Evolutionary conservation across 2,888 invertebrate genomes (phyloP), one percentile per base, ranked within the genome.

Genomic region (Drosophila melanosoma): DNA sequence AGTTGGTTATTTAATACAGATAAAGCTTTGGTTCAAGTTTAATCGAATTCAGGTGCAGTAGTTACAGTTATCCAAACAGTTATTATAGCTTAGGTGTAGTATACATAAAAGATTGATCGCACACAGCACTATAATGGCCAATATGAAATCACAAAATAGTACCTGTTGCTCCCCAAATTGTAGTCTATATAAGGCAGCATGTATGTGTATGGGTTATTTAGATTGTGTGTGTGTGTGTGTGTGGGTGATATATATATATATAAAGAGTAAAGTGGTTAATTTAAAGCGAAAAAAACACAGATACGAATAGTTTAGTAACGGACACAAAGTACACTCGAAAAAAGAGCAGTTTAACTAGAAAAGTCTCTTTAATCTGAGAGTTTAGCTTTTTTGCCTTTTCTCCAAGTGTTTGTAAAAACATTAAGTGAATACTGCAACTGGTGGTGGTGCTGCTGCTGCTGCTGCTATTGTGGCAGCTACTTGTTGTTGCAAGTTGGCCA

Each of bases 101-200:
- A 93, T 89, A 91, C 93, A 93, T 77, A 93, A 89, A 69, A 93
- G 85, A 83, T 93, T 93, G 89, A 93, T 93, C 68, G 92, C 91
- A 90, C 93, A 92, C 79, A 93, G 91, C 79, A 93, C 88, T 79
- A 93, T 79, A 83, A 93, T 90, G 83, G 93, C 93, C 87, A 93
- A 90, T 81, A 93, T 85, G 86, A 93, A 91, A 92, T 93, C 93
- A 91, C 93, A 93, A 92, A 92, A 92, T 86, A 92, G 87, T 93
- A 93, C 93, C 93, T 93, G 92, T 88, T 90, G 91, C 74, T 92
- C 92, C 90, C 93, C 93, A 83, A 92, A 92, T 82, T 92, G 93
- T 83, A 93, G 91, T 90, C 93, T 93, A 87, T 69, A 71, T 75
- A 48, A 15, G 15, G 57, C 40, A 38, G 42, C 42, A 57, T 57